Evolutionary conservation across 1,140 invertebrate species (phyloP).

Genomic region (Nautilus pompilius): DNA sequence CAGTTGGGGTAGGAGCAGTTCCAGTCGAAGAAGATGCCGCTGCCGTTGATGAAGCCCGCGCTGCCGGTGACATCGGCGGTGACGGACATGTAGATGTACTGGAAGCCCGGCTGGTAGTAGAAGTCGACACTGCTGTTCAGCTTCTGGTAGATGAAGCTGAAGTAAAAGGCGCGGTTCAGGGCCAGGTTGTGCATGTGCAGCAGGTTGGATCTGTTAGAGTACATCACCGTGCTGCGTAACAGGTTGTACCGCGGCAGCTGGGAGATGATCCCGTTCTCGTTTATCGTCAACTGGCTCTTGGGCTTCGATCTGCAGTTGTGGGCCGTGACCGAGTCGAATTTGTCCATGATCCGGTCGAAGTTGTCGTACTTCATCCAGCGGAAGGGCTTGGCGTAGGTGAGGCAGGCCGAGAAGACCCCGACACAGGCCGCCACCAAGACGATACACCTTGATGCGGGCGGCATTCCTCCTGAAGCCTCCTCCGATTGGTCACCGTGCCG

Average conservation of each 20-base stretch:
- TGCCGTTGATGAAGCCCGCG: slow-evolving; percentile 82
- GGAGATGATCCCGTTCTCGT: slow-evolving; percentile 70
- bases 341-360: slow-evolving; percentile 81
- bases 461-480: neutral
- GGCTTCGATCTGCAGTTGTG: slow-evolving; percentile 89
- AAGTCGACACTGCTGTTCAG: slow-evolving; percentile 44
- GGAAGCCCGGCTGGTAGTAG: slow-evolving; percentile 93
- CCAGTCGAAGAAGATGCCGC: slow-evolving; percentile 90
- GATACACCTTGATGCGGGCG: neutral
- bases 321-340: slow-evolving; percentile 71
- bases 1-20: slow-evolving; percentile 93
- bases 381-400: slow-evolving; percentile 20
- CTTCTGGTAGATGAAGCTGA: slow-evolving; percentile 79
- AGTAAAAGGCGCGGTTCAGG: slow-evolving; percentile 89
- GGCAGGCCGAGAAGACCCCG: slow-evolving; percentile 5
- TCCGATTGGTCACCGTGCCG: neutral
- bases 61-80: slow-evolving; percentile 93
- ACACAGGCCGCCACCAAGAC: slow-evolving; percentile 10
- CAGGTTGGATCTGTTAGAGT: slow-evolving; percentile 88
- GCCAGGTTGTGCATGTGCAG: slow-evolving; percentile 95
- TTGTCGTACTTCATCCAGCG: slow-evolving; percentile 65
- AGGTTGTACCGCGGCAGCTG: slow-evolving; percentile 93
- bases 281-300: slow-evolving; percentile 70
- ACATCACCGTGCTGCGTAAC: slow-evolving; percentile 77
- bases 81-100: slow-evolving; percentile 95